Base-by-base conservation (phyloP, 2,888 invertebrate genomes). In the Hedychridium roseum region DNA sequence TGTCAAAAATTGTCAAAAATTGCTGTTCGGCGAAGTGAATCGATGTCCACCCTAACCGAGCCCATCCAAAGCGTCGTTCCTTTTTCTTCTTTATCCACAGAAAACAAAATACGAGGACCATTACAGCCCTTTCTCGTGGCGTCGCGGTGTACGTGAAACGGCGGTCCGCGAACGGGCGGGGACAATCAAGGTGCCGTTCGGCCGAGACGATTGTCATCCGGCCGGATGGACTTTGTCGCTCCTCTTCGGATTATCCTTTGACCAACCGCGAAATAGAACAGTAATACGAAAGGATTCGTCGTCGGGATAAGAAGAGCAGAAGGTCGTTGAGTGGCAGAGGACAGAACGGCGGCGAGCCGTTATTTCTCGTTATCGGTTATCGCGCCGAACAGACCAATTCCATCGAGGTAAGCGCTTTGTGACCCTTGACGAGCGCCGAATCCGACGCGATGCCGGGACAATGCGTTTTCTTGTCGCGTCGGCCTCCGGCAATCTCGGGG, bases 241-340 rank as follows among this genome's bases (percentile, higher is more conserved):
- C 50, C 57, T 57, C 60, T 60, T 47, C 52, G 64, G 70, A 68
- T 71, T 71, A 71, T 70, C 70, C 70, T 73, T 73, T 73, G 73
- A 71, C 65, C 64, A 59, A 56, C 57, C 58, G 53, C 44, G 60
- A 44, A 67, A 68, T 65, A 70, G 68, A 65, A 70, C 68, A 70
- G 71, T 68, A 68, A 67, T 61, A 66, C 66, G 62, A 54, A 64
- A 57, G 58, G 64, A 66, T 52, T 54, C 54, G 51, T 50, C 40
- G 44, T 52, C 40, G 51, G 48, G 53, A 59, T 59, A 59, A 60
- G 60, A 53, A 49, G 12, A 21, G 36, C 9, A 11, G 34, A n/a
- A 17, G 35, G 16, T 23, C n/a, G n/a, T n/a, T n/a, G n/a, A n/a
- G 11, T 43, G 32, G 16, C 16, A 31, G 21, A 17, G 42, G 47